Percentiles rank a stretch among this genome's conserved stretches.
Evolutionary conservation across 1,140 invertebrate species (phyloP).

Genomic region (Chrysopa pallens): DNA sequence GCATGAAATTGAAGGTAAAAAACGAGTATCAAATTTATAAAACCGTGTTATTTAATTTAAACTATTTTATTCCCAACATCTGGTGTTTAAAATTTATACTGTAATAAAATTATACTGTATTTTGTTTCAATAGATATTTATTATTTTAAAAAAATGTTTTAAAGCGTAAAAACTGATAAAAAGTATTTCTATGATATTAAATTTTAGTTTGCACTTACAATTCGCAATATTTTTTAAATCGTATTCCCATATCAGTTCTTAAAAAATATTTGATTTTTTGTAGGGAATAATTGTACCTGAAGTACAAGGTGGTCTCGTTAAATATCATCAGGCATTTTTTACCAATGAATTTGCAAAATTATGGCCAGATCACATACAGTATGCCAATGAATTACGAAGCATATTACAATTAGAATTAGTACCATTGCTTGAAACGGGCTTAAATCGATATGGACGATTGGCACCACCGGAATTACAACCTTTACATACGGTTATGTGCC

Average conservation of each 20-base stretch:
- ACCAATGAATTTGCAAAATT: slow-evolving; percentile 59
- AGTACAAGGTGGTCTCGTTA: slow-evolving; percentile 89
- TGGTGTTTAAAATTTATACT: no score
- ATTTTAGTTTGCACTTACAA: no score
- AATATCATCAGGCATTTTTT: slow-evolving; percentile 88
- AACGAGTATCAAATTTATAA: no score
- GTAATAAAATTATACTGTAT: no score
- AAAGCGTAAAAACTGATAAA: no score
- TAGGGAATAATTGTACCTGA: slow-evolving; percentile 84
- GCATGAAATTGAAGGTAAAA: slow-evolving; percentile 61
- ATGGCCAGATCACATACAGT: slow-evolving; percentile 44
- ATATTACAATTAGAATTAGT: slow-evolving; percentile 7
- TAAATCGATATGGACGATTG: slow-evolving; percentile 64
- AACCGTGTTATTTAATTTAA: no score
- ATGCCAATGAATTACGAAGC: slow-evolving; percentile 28
- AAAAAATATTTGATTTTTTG: no score
- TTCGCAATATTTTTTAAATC: no score
- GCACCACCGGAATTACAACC: slow-evolving; percentile 69
- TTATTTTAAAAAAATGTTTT: slow-evolving; percentile 1
- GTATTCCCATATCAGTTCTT: no score
- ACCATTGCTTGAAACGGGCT: slow-evolving; percentile 56
- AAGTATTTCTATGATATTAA: no score
- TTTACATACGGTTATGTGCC: slow-evolving; percentile 69
- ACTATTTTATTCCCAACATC: no score
- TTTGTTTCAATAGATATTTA: slow-evolving; percentile 1